phyloP scores from a whole-genome alignment of 2,888 invertebrate species.

The Dusona sp. region DNA sequence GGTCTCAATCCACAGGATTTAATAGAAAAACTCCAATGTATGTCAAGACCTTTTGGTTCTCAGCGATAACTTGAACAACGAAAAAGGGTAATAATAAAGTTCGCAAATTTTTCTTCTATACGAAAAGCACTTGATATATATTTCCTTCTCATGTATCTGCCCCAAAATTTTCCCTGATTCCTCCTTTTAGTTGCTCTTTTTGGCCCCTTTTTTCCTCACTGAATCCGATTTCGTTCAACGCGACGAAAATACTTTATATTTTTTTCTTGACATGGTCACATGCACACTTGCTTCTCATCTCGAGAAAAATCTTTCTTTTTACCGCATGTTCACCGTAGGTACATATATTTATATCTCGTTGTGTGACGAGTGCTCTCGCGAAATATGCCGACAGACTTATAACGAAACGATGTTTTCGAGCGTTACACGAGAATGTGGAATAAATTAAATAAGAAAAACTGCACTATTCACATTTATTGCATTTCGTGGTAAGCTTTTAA shows the following conservation, averaged over 20 bases:
- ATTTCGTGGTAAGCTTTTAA: conserved; percentile 60
- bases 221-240: conserved; percentile 22
- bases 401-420: conserved; percentile 36
- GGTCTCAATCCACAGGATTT: not conserved
- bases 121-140: conserved; percentile 32
- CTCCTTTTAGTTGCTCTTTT: conserved; percentile 46
- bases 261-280: conserved; percentile 12
- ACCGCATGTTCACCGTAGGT: not conserved
- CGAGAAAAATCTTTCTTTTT: conserved; percentile 15
- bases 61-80: not conserved
- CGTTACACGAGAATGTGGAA: conserved; percentile 4
- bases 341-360: conserved; percentile 22
- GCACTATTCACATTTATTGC: conserved; percentile 49
- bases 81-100: not conserved
- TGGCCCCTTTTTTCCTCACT: conserved; percentile 33
- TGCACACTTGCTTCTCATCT: not conserved
- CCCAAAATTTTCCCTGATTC: conserved; percentile 47
- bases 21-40: not conserved
- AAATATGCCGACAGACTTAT: conserved; percentile 62
- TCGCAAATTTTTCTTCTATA: conserved; percentile 17
- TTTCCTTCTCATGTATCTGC: conserved; percentile 48
- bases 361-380: conserved; percentile 32
- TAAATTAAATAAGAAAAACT: not conserved
- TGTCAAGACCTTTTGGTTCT: conserved; percentile 5
- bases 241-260: conserved; percentile 38